Conservation (phyloP, 2,113 vertebrate species). For the Neotoma lepida region DNA sequence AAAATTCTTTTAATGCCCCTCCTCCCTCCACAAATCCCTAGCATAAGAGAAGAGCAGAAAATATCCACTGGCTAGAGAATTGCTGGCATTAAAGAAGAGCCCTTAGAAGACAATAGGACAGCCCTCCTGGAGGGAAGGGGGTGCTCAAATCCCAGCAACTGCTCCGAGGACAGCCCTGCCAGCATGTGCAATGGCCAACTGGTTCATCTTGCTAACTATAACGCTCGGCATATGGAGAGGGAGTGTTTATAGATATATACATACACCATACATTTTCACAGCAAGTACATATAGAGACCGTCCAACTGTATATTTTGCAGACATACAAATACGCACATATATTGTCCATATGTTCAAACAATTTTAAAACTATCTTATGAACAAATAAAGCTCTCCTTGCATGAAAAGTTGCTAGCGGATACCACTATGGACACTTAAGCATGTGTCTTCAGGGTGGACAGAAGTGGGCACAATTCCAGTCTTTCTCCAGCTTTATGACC, state of each 20-base stretch:
- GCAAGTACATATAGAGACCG: slow-evolving; percentile 81
- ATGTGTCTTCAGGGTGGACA: neutral
- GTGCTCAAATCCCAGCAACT: slow-evolving; percentile 61
- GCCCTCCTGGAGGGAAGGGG: neutral
- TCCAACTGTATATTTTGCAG: slow-evolving; percentile 82
- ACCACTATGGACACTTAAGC: neutral
- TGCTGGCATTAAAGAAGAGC: slow-evolving; percentile 32
- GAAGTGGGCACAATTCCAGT: neutral
- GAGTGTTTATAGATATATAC: slow-evolving; percentile 81
- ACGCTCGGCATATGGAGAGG: slow-evolving; percentile 72
- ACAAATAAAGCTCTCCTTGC: slow-evolving; percentile 73
- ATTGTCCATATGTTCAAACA: slow-evolving; percentile 79
- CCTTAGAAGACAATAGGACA: slow-evolving; percentile 60
- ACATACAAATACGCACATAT: slow-evolving; percentile 81
- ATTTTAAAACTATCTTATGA: slow-evolving; percentile 75
- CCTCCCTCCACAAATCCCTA: slow-evolving; percentile 47
- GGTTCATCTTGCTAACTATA: slow-evolving; percentile 88
- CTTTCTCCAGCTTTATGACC: neutral
- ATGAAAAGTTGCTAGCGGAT: slow-evolving; percentile 60
- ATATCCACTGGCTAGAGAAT: slow-evolving; percentile 42
- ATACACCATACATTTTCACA: slow-evolving; percentile 80
- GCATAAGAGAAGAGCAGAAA: slow-evolving; percentile 60
- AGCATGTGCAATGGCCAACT: slow-evolving; percentile 83
- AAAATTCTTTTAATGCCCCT: slow-evolving; percentile 75
- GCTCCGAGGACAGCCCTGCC: slow-evolving; percentile 80